phyloP scores from a whole-genome alignment of 2,113 vertebrate genomes.

The Agapornis roseicollis region DNA sequence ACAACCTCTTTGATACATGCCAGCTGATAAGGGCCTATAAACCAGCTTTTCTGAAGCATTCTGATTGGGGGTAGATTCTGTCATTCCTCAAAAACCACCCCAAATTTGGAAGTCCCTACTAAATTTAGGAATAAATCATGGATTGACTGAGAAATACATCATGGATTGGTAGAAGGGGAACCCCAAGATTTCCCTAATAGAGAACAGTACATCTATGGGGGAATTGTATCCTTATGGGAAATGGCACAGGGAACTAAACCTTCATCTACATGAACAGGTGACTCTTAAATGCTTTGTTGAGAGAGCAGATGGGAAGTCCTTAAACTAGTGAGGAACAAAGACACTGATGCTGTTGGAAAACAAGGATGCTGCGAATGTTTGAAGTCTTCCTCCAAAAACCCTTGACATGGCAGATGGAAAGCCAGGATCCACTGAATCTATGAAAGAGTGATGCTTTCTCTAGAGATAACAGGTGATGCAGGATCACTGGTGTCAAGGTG shows the following conservation, averaged over 20 bases:
- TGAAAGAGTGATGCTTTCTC: background rate
- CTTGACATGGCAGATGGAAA: background rate
- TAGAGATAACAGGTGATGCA: background rate
- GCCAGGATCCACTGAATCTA: background rate
- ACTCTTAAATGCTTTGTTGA: background rate
- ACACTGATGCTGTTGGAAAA: background rate
- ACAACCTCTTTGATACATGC: background rate
- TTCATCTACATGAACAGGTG: background rate
- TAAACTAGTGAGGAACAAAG: background rate
- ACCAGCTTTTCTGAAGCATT: background rate
- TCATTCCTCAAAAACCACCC: background rate
- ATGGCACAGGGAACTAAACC: rapidly evolving
- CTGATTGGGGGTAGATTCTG: background rate
- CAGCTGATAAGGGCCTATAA: background rate
- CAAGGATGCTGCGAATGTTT: background rate
- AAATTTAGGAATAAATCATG: background rate
- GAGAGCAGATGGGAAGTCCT: background rate
- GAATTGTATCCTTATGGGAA: background rate
- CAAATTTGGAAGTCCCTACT: background rate
- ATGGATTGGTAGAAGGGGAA: background rate
- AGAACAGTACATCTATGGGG: background rate
- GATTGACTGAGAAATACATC: background rate
- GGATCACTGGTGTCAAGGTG: background rate
- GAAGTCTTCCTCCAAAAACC: background rate
- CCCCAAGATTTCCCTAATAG: background rate